Conservation (phyloP, 2,888 invertebrate genomes). For the Heterodera filipjevi region DNA sequence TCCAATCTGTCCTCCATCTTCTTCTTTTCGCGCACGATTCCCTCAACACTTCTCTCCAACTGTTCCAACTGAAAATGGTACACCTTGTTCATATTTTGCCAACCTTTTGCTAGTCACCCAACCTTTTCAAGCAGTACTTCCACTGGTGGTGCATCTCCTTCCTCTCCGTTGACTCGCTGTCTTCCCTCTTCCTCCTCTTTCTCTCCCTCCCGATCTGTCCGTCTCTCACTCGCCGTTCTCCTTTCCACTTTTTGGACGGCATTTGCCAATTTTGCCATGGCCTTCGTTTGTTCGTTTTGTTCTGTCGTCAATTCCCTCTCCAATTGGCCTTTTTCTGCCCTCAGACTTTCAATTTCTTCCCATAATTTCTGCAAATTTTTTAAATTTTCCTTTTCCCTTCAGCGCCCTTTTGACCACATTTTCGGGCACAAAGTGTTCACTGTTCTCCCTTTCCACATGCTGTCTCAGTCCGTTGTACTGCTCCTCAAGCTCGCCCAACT, state of each 20-base stretch:
- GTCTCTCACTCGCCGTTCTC: slow-evolving; percentile 5
- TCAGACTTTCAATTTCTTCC: slow-evolving; percentile 54
- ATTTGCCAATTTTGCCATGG: neutral
- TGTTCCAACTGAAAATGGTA: slow-evolving; percentile 30
- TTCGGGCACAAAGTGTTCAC: slow-evolving; percentile 36
- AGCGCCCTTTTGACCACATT: slow-evolving; percentile 24
- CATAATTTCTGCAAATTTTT: slow-evolving; percentile 46
- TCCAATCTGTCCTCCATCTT: slow-evolving; percentile 38
- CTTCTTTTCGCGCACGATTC: slow-evolving; percentile 42
- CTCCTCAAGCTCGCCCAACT: slow-evolving; percentile 63
- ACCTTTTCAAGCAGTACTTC: slow-evolving; percentile 34
- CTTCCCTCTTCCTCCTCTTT: slow-evolving; percentile 49
- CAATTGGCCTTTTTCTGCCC: slow-evolving; percentile 50
- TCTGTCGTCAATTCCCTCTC: slow-evolving; percentile 28
- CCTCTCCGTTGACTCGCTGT: slow-evolving; percentile 43
- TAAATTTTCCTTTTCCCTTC: slow-evolving; percentile 2
- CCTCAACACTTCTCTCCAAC: slow-evolving; percentile 39
- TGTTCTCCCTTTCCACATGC: slow-evolving; percentile 40
- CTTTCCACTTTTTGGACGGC: neutral
- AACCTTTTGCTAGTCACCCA: neutral
- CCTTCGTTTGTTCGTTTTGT: neutral
- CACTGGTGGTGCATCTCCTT: no score
- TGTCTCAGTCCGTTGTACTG: slow-evolving; percentile 62
- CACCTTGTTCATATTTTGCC: neutral
- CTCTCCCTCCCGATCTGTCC: slow-evolving; percentile 35